Base-by-base conservation (phyloP, 1,140 invertebrate species). In the Proctacanthus coquilletti region DNA sequence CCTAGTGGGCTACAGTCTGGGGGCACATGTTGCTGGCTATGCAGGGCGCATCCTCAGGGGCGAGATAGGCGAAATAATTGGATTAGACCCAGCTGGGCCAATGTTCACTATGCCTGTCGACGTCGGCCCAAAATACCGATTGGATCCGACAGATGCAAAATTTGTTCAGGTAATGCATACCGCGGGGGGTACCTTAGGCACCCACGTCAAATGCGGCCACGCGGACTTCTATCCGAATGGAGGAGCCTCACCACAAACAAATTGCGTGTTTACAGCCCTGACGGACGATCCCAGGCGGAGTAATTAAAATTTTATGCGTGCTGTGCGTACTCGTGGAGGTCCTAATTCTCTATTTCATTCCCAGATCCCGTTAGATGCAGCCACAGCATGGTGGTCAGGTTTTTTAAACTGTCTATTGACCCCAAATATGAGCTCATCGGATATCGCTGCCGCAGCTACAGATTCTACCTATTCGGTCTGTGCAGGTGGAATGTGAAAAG, bases 111-210 rank as follows among this genome's bases (percentile, higher is more conserved):
- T 65, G 45, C 56, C 56, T 1, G 45, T 50, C 0, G 47, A 76
- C 10, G 72, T 72, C 5, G 72, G 75, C 14, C 59, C 62, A 8
- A 64, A 72, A 21, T 77, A 75, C 5, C 72, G 81, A 14, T 52
- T 89, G 15, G 69, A 78, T 15, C 54, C 68, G 11, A 69, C 66
- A 0, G 87, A 93, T 50, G 89, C 89, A 1, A 51, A 66, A 18
- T 93, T 89, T 53, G 87, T 96, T 0, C 89, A 94, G 54, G 77
- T 91, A 2, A 77, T 94, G 36, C 91, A 96, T 52, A 86, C 86
- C 0, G 84, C 91, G 48, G 81, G 79, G 1, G 83, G 82, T 0
- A 58, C 75, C 0, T 68, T 86, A 39, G 84, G 84, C 1, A 76
- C 77, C 21, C 70, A 69, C 0, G 53, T 72, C 11, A 69, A 84